Percentiles rank a stretch among this genome's conserved stretches.
These are phyloP conservation scores for Cheracebus regulus DNA, from an alignment of 2,797 vertebrate species.

Conservation along the genomic window DNA sequence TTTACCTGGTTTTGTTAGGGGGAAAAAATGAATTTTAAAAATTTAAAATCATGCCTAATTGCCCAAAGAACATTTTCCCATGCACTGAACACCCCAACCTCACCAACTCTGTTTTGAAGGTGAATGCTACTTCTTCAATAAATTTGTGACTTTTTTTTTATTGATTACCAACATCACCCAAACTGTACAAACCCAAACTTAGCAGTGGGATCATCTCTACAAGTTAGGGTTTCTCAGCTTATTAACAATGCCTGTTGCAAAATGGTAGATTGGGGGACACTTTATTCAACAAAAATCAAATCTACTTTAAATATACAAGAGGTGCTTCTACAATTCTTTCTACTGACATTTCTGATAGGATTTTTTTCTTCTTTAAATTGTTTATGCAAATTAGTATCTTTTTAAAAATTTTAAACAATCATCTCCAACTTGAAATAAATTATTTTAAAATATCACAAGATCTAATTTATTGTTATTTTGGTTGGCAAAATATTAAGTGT, in stretches of 20 bases:
- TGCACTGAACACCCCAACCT: neutral
- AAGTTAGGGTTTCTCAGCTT: neutral
- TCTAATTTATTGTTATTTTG: constrained; percentile 54
- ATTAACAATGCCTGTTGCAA: neutral
- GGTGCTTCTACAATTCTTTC: neutral
- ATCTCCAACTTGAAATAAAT: constrained; percentile 39
- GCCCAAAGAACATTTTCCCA: neutral
- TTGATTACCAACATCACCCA: neutral
- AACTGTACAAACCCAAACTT: neutral
- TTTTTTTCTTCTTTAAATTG: constrained; percentile 64
- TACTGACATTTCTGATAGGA: neutral
- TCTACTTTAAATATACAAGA: neutral
- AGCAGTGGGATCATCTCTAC: neutral
- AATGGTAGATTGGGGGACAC: neutral
- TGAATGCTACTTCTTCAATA: neutral
- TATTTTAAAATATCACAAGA: constrained; percentile 42
- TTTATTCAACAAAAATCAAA: neutral
- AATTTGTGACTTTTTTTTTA: neutral
- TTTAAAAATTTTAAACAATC: constrained; percentile 37
- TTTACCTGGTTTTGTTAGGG: neutral
- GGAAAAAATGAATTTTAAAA: neutral
- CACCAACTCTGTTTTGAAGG: neutral
- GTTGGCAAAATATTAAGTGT: constrained; percentile 60
- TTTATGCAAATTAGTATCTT: constrained; percentile 42
- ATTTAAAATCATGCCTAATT: neutral